These are phyloP conservation scores for Eira barbara DNA, from an alignment of 2,113 vertebrate species.

Conservation along the genomic window DNA sequence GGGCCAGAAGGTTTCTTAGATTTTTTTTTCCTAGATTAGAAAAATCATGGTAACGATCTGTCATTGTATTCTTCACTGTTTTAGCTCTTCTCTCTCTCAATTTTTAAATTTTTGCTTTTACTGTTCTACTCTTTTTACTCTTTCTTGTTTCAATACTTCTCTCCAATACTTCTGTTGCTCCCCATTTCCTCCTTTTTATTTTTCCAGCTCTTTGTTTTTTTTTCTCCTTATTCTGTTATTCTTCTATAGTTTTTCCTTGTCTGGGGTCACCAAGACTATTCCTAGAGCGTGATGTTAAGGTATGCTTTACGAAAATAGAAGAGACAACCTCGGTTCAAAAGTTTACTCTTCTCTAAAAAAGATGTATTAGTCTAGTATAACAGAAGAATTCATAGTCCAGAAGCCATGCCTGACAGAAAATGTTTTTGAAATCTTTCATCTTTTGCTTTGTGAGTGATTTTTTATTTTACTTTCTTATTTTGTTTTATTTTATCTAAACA, in stretches of 20 bases:
- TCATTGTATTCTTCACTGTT: not conserved
- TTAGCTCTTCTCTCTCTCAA: not conserved
- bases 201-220: not conserved
- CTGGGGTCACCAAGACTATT: not conserved
- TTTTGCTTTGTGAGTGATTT: slow-evolving; percentile 60
- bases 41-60: not conserved
- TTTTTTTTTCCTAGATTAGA: not conserved
- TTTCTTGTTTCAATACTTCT: not conserved
- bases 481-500: slow-evolving; percentile 79
- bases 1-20: not conserved
- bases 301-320: not conserved
- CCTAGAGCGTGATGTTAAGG: not conserved
- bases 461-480: slow-evolving; percentile 75
- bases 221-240: not conserved
- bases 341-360: not conserved
- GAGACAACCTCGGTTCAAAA: not conserved
- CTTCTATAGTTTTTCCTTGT: not conserved
- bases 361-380: not conserved
- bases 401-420: not conserved
- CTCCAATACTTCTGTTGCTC: not conserved
- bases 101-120: not conserved
- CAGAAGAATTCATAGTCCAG: not conserved
- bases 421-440: slow-evolving; percentile 21
- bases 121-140: not conserved
- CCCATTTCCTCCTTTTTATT: not conserved